Conservation (phyloP, 2,797 vertebrate genomes). For the Acridotheres tristis region DNA sequence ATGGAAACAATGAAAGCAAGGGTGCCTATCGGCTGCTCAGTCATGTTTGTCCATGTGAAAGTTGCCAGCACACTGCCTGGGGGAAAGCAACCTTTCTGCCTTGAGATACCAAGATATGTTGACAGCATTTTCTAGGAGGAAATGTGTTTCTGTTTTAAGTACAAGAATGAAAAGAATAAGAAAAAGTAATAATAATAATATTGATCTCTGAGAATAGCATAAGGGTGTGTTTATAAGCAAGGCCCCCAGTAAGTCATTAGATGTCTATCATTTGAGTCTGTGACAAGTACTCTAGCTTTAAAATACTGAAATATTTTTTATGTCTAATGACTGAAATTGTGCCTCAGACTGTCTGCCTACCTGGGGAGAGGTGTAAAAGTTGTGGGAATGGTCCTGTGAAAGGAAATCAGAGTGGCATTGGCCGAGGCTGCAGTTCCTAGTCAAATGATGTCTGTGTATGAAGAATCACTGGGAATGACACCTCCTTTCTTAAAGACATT, state of each 20-base stretch:
- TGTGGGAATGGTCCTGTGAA: conserved; percentile 8
- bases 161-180: conserved; percentile 20
- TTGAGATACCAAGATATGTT: conserved; percentile 42
- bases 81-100: conserved; percentile 44
- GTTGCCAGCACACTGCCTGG: conserved; percentile 35
- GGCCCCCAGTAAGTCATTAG: conserved; percentile 2
- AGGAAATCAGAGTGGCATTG: neutral
- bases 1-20: conserved; percentile 13
- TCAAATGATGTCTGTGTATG: neutral
- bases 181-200: neutral
- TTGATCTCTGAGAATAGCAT: neutral
- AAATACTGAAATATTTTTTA: conserved; percentile 15
- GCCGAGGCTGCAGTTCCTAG: neutral
- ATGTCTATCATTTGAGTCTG: neutral
- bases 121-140: conserved; percentile 48
- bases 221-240: neutral
- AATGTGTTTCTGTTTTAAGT: conserved; percentile 55
- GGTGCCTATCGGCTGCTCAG: conserved; percentile 36
- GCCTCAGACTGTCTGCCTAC: neutral
- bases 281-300: conserved; percentile 2
- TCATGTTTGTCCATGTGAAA: conserved; percentile 21
- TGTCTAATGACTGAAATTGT: conserved; percentile 20
- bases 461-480: neutral
- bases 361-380: neutral
- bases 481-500: neutral